Conservation (phyloP, 1,140 invertebrate genomes). For the Pseudomyrmex cubaensis region DNA sequence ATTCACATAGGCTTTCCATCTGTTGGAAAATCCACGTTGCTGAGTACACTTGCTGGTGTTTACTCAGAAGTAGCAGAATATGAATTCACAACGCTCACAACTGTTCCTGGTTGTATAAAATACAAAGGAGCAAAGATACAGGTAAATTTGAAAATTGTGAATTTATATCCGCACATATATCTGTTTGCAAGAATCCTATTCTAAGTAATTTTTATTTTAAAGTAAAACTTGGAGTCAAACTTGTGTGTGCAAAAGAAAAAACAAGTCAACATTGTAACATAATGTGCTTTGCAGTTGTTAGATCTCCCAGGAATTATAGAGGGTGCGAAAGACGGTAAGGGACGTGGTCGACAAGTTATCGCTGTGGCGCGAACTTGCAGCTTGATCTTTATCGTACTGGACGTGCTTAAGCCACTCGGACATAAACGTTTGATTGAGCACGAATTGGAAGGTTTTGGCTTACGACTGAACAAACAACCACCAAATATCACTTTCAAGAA, state of each 20-base stretch:
- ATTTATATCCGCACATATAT: background rate
- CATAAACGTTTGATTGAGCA: conserved; percentile 99
- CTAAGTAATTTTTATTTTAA: conserved; percentile 31
- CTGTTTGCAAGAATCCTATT: background rate
- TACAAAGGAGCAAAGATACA: conserved; percentile 99
- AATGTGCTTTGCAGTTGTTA: conserved; percentile 89
- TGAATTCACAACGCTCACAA: conserved; percentile 99
- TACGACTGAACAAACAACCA: conserved; percentile 98
- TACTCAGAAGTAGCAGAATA: conserved; percentile 99
- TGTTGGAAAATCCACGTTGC: conserved; percentile 98
- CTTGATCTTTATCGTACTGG: conserved; percentile 99
- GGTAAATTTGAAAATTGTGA: conserved; percentile 83
- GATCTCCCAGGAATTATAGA: conserved; percentile 99
- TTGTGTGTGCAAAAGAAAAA: conserved; percentile 16
- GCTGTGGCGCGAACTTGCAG: conserved; percentile 99
- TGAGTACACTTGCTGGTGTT: conserved; percentile 98
- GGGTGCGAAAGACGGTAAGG: conserved; percentile 99
- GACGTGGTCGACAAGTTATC: conserved; percentile 99
- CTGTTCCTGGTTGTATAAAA: conserved; percentile 99
- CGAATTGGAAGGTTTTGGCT: conserved; percentile 99
- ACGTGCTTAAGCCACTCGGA: conserved; percentile 98
- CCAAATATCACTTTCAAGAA: conserved; percentile 98
- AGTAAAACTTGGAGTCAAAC: background rate
- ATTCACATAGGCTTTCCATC: conserved; percentile 95
- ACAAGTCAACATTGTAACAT: conserved; percentile 41